These are phyloP conservation scores for Sarcophaga carnaria DNA, from an alignment of 2,888 invertebrate genomes.

Conservation along the genomic window DNA sequence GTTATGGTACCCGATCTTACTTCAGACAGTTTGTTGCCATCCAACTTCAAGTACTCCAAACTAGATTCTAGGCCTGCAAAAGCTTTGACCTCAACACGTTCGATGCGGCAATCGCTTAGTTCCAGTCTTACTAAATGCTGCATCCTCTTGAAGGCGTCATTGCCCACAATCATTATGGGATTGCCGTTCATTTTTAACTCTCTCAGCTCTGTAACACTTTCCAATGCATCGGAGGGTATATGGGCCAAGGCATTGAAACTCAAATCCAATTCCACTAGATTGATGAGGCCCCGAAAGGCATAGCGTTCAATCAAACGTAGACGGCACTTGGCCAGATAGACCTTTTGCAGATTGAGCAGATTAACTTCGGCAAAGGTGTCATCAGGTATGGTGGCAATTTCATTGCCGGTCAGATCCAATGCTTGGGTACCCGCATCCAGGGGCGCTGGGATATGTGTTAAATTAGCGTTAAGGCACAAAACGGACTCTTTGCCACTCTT, in stretches of 20 bases:
- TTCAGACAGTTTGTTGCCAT: conserved; percentile 88
- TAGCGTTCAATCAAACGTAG: conserved; percentile 87
- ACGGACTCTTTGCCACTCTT: conserved; percentile 93
- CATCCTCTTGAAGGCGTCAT: conserved; percentile 86
- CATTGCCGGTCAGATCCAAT: conserved; percentile 90
- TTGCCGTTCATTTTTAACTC: conserved; percentile 90
- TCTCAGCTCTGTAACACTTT: conserved; percentile 87
- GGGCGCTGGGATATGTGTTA: conserved; percentile 88
- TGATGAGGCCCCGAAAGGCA: conserved; percentile 90
- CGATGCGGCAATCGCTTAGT: conserved; percentile 88
- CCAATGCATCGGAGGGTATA: conserved; percentile 89
- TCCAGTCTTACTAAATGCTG: conserved; percentile 88
- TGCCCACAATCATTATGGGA: conserved; percentile 87
- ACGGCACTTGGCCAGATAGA: conserved; percentile 88
- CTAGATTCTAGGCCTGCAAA: conserved; percentile 88
- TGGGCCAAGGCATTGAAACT: conserved; percentile 87
- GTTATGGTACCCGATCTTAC: conserved; percentile 87
- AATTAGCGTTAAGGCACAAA: conserved; percentile 89
- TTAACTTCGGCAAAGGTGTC: conserved; percentile 90
- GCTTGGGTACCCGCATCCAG: conserved; percentile 91
- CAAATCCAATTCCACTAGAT: conserved; percentile 91
- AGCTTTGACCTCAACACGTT: conserved; percentile 86
- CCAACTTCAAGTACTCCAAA: conserved; percentile 89
- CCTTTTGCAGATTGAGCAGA: conserved; percentile 90
- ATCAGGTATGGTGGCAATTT: conserved; percentile 85